Percentiles rank a stretch among this genome's conserved stretches.
phyloP scores from a whole-genome alignment of 2,888 invertebrate genomes.

The Hoplodrina blanda region DNA sequence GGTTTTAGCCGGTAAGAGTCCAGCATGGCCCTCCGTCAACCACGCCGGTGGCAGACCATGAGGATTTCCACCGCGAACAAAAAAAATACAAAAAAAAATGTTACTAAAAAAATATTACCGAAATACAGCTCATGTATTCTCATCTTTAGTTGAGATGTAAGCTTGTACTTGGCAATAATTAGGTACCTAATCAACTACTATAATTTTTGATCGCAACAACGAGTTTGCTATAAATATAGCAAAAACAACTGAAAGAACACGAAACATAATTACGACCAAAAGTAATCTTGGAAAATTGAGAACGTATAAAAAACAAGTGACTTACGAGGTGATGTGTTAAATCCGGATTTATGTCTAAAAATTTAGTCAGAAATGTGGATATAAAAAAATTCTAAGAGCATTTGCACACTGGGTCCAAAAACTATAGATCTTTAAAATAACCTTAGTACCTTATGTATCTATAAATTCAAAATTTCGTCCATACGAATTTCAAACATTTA shows the following conservation, averaged over 20 bases:
- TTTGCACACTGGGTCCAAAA: no score
- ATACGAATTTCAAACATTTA: no score
- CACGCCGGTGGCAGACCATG: no score
- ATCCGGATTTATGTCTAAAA: not conserved
- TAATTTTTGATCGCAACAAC: conserved; percentile 22
- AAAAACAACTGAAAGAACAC: conserved; percentile 18
- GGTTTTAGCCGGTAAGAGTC: no score
- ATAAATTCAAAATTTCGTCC: no score
- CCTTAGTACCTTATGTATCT: no score
- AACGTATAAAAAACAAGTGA: conserved; percentile 1
- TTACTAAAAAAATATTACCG: not conserved
- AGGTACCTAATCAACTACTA: conserved; percentile 8
- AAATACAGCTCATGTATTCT: not conserved
- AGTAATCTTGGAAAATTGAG: conserved; percentile 4
- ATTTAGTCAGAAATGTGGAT: not conserved
- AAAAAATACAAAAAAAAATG: not conserved
- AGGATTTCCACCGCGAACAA: no score
- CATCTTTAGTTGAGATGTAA: conserved; percentile 9
- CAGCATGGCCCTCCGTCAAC: no score
- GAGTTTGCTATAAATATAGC: conserved; percentile 5
- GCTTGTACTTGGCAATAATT: conserved; percentile 20
- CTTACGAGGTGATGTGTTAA: no score
- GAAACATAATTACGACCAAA: conserved; percentile 14
- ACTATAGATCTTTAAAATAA: no score
- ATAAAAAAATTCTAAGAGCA: no score